phyloP scores from a whole-genome alignment of 2,113 vertebrate genomes.

The Cottus gobio region DNA sequence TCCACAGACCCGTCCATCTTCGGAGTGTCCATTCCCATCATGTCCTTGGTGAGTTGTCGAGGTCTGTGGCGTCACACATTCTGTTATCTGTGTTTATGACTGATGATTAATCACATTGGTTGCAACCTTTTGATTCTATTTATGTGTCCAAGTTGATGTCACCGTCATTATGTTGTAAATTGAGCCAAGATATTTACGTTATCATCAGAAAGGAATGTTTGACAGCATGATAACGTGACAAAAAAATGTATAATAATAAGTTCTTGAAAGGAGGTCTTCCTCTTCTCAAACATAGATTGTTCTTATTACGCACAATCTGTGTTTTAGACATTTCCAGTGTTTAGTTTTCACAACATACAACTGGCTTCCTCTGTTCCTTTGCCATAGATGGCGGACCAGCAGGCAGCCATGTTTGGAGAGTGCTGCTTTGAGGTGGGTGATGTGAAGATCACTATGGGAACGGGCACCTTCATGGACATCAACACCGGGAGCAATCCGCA shows the following conservation, averaged over 20 bases:
- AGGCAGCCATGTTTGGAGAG: constrained; percentile 97
- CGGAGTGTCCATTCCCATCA: constrained; percentile 90
- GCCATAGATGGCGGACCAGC: constrained; percentile 93
- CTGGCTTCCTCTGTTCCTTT: not conserved
- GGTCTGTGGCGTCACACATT: not conserved
- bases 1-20: constrained; percentile 89
- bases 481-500: constrained; percentile 92
- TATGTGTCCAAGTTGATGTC: not conserved
- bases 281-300: not conserved
- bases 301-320: not conserved
- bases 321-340: not conserved
- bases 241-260: not conserved
- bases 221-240: not conserved
- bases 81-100: constrained; percentile 14
- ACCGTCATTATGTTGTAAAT: constrained; percentile 10
- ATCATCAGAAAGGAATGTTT: not conserved
- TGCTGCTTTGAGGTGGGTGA: constrained; percentile 95
- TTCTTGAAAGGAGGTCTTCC: not conserved
- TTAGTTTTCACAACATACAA: not conserved
- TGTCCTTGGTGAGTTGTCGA: constrained; percentile 89
- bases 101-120: not conserved
- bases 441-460: constrained; percentile 97
- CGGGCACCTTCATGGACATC: constrained; percentile 95
- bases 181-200: not conserved
- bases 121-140: not conserved